Conservation (phyloP, 2,113 vertebrate genomes). For the Equus przewalskii region DNA sequence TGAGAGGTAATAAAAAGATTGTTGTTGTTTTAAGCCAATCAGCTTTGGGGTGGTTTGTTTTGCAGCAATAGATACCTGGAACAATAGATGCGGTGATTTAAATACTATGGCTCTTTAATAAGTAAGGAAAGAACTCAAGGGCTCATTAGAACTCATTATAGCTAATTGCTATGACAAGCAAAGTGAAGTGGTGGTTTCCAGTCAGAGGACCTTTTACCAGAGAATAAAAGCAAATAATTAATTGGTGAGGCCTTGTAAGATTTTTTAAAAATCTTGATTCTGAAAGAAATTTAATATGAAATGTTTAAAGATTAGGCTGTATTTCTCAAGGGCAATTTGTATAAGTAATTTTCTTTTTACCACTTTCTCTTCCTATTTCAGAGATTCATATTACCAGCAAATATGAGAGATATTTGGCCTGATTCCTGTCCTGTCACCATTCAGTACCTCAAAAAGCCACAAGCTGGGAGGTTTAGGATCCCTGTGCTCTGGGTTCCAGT, state of each 20-base stretch:
- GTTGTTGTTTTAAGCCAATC: constrained; percentile 22
- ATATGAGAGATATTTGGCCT: background rate
- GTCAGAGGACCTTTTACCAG: constrained; percentile 22
- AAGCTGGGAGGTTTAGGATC: background rate
- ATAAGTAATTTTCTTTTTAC: constrained; percentile 30
- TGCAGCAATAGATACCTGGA: background rate
- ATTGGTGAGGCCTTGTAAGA: background rate
- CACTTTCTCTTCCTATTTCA: background rate
- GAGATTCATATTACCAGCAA: constrained; percentile 40
- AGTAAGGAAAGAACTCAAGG: constrained; percentile 40
- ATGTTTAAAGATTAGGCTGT: constrained; percentile 33
- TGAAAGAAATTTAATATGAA: constrained; percentile 54
- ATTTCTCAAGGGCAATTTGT: constrained; percentile 47
- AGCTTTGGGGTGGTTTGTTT: constrained; percentile 30
- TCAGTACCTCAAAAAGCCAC: background rate
- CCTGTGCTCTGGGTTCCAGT: background rate
- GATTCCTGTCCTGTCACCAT: background rate
- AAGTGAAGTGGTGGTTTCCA: constrained; percentile 63
- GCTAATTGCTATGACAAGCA: constrained; percentile 57
- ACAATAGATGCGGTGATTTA: constrained; percentile 55
- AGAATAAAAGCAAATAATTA: constrained; percentile 64
- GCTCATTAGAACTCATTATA: constrained; percentile 59
- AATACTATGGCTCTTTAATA: constrained; percentile 50
- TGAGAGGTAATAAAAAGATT: background rate
- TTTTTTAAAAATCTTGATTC: constrained; percentile 9